These are phyloP conservation scores for Hypena proboscidalis DNA, from an alignment of 2,888 invertebrate species.

Conservation along the genomic window DNA sequence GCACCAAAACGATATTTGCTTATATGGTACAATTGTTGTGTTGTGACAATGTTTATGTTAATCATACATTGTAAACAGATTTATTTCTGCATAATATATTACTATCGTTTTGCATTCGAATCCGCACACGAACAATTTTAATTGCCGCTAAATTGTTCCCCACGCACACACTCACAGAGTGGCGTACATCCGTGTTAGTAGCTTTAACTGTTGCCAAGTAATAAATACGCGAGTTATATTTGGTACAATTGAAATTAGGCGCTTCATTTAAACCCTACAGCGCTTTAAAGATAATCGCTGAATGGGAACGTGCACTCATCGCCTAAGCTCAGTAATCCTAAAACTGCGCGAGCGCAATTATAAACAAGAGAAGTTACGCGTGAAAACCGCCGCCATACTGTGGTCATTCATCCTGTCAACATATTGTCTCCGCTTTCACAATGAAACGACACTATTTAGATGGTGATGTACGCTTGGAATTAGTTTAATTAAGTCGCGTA, in stretches of 20 bases:
- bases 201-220: slow-evolving; percentile 76
- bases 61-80: slow-evolving; percentile 27
- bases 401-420: slow-evolving; percentile 83
- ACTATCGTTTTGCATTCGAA: slow-evolving; percentile 56
- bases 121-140: slow-evolving; percentile 67
- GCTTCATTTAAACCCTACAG: slow-evolving; percentile 70
- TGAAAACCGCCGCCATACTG: slow-evolving; percentile 77
- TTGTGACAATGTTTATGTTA: slow-evolving; percentile 21
- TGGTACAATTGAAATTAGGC: slow-evolving; percentile 83
- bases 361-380: slow-evolving; percentile 80
- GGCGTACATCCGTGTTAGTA: slow-evolving; percentile 43
- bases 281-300: slow-evolving; percentile 75
- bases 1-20: slow-evolving; percentile 13
- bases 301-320: slow-evolving; percentile 78
- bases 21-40: slow-evolving; percentile 22
- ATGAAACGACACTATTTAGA: slow-evolving; percentile 78
- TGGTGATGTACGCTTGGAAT: slow-evolving; percentile 75
- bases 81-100: slow-evolving; percentile 39
- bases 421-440: slow-evolving; percentile 79
- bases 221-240: slow-evolving; percentile 82
- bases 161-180: slow-evolving; percentile 50
- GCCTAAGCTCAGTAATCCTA: slow-evolving; percentile 79
- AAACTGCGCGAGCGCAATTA: slow-evolving; percentile 76
- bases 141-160: slow-evolving; percentile 76
- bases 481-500: slow-evolving; percentile 79